Conservation (phyloP, 2,797 vertebrate species). For the Melanotaenia parkinsoni region DNA sequence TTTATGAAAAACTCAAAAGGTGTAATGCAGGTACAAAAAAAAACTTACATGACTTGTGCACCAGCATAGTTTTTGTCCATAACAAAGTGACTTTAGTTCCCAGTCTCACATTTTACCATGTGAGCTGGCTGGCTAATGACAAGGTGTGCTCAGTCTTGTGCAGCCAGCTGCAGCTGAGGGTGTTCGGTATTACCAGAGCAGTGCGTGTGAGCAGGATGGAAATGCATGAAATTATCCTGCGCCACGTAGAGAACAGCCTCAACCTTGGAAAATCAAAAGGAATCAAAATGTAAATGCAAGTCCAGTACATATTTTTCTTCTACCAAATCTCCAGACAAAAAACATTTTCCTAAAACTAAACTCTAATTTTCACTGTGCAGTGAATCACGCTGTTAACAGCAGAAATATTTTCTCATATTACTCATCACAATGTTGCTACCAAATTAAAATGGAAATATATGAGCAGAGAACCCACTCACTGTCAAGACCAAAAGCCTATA, state of each 20-base stretch:
- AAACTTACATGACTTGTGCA: background rate
- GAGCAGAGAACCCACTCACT: background rate
- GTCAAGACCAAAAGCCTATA: background rate
- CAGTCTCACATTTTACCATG: background rate
- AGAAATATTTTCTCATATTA: background rate
- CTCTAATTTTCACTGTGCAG: background rate
- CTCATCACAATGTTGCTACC: background rate
- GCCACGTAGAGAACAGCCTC: slow-evolving; percentile 37
- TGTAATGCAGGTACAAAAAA: background rate
- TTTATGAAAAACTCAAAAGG: background rate
- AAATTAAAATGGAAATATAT: slow-evolving; percentile 11
- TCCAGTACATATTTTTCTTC: slow-evolving; percentile 12
- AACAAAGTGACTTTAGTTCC: background rate
- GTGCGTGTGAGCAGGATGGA: slow-evolving; percentile 27
- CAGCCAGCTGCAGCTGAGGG: slow-evolving; percentile 21
- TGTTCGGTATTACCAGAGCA: background rate
- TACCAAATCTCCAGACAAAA: slow-evolving; percentile 2
- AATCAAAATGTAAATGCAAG: slow-evolving; percentile 64
- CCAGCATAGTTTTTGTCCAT: background rate
- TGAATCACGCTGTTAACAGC: background rate
- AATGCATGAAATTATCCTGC: slow-evolving; percentile 60
- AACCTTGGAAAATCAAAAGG: slow-evolving; percentile 56
- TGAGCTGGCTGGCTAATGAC: background rate
- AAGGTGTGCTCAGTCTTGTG: background rate
- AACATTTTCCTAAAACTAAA: slow-evolving; percentile 6